Evolutionary conservation across 2,113 vertebrate genomes (phyloP).

Genomic region (Anarrhichthys ocellatus): DNA sequence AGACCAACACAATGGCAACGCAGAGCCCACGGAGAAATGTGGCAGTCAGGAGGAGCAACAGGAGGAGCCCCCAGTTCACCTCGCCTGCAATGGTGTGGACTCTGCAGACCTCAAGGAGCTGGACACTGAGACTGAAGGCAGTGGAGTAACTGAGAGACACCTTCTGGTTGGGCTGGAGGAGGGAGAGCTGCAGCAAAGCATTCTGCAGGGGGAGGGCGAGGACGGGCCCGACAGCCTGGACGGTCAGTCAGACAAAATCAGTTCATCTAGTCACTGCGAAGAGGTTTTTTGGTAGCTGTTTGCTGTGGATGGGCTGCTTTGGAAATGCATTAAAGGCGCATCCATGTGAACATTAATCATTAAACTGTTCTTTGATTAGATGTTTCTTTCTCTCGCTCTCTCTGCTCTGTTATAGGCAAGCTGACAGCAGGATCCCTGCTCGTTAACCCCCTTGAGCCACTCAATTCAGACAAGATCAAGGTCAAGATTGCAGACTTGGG

Average conservation of each 20-base stretch:
- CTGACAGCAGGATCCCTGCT: constrained; percentile 91
- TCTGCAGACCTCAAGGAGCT: constrained; percentile 47
- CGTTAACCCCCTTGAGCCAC: constrained; percentile 95
- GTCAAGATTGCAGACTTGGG: constrained; percentile 99
- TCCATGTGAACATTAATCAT: constrained; percentile 11
- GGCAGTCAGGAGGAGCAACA: constrained; percentile 44
- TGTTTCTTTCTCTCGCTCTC: constrained; percentile 23
- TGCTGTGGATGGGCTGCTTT: not conserved
- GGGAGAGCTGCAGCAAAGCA: constrained; percentile 61
- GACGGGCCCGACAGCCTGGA: constrained; percentile 61
- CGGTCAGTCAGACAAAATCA: constrained; percentile 71
- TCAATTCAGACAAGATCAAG: constrained; percentile 95
- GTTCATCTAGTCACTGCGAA: not conserved
- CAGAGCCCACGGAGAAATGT: constrained; percentile 65
- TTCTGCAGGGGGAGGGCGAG: constrained; percentile 56
- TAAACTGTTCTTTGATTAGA: constrained; percentile 3
- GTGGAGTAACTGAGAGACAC: constrained; percentile 45
- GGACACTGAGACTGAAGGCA: constrained; percentile 48
- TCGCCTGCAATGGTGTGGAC: constrained; percentile 77
- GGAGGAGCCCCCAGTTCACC: constrained; percentile 46
- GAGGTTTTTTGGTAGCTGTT: not conserved
- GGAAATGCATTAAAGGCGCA: constrained; percentile 24
- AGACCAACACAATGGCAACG: constrained; percentile 90
- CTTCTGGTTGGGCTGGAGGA: constrained; percentile 65
- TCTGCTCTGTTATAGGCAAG: constrained; percentile 84